Conservation (phyloP, 2,888 invertebrate species). For the Apodemia zela region DNA sequence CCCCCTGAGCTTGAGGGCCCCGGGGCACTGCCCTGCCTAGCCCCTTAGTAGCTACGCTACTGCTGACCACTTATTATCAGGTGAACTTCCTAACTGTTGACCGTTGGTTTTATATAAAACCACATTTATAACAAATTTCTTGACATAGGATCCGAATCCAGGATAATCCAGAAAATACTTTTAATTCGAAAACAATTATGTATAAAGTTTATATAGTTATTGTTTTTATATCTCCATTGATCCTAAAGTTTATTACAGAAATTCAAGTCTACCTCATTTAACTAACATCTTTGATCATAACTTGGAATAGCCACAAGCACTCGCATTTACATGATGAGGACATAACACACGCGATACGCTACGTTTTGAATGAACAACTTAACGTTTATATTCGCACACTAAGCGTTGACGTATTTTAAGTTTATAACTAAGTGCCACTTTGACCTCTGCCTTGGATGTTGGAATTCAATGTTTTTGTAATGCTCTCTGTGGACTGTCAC, state of each 20-base stretch:
- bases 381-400: conserved; percentile 26
- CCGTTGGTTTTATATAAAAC: too few relatives aligned
- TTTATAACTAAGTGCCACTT: conserved; percentile 28
- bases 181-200: too few relatives aligned
- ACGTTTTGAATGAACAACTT: conserved; percentile 21
- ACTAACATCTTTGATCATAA: conserved; percentile 25
- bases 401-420: conserved; percentile 18
- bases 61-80: too few relatives aligned
- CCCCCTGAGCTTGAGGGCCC: too few relatives aligned
- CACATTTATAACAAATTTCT: too few relatives aligned
- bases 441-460: conserved; percentile 28
- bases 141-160: too few relatives aligned
- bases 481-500: conserved; percentile 32
- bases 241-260: background rate
- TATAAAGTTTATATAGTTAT: too few relatives aligned
- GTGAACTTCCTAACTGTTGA: too few relatives aligned
- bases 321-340: conserved; percentile 29
- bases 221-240: background rate
- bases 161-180: too few relatives aligned
- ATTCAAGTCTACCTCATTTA: background rate
- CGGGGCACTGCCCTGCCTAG: too few relatives aligned
- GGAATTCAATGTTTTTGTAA: conserved; percentile 27
- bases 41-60: too few relatives aligned
- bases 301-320: conserved; percentile 28
- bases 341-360: conserved; percentile 27